A percentile compares a stretch with the other conserved stretches of the same genome.
Evolutionary conservation across 1,140 invertebrate genomes (phyloP).

Genomic region (Adelges cooleyi): DNA sequence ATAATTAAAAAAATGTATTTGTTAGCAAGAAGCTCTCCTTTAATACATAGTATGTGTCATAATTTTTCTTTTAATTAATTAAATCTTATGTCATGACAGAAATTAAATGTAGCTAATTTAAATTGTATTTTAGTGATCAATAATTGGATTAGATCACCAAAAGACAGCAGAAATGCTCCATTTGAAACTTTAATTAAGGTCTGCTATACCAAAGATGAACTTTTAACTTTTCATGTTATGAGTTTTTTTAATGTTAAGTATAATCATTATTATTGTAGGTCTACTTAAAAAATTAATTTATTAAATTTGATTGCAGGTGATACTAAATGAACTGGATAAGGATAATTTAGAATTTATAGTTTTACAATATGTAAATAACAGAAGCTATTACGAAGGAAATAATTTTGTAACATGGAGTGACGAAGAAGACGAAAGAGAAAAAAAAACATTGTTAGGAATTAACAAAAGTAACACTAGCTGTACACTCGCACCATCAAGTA

Average conservation of each 20-base stretch:
- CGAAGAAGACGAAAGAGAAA: constrained; percentile 21
- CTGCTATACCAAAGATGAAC: neutral
- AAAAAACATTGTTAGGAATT: neutral
- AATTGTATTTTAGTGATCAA: no score
- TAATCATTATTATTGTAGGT: neutral
- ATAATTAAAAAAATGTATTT: constrained; percentile 13
- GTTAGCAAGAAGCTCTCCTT: neutral
- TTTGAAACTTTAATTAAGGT: constrained; percentile 14
- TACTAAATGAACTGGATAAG: neutral
- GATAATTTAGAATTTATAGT: constrained; percentile 1
- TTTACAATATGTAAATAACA: constrained; percentile 10
- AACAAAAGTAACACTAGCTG: constrained; percentile 1
- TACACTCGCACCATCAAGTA: constrained; percentile 22
- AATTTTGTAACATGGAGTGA: constrained; percentile 7
- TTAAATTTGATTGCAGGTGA: neutral
- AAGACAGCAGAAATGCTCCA: neutral
- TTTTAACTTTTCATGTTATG: neutral
- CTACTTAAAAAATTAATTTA: neutral
- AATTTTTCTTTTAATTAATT: neutral
- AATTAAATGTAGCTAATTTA: no score
- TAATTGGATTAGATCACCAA: neutral
- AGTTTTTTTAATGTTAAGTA: constrained; percentile 10
- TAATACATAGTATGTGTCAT: constrained; percentile 5
- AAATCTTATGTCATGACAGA: no score
- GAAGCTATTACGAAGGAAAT: constrained; percentile 15